Conservation (phyloP, 1,140 invertebrate species). For the Oscheius sp. region DNA sequence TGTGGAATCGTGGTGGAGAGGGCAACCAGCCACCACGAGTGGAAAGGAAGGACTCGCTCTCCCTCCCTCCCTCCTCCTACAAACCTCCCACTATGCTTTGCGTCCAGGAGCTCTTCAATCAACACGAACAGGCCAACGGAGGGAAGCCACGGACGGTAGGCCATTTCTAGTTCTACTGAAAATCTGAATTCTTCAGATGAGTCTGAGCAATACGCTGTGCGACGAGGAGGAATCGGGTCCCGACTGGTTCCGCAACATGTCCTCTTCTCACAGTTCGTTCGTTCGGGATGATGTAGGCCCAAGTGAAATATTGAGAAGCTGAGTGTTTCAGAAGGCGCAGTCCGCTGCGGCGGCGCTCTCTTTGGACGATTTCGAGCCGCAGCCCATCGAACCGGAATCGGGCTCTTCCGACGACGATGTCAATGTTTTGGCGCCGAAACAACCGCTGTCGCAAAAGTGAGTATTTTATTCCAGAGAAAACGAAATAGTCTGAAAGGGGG, state of each 20-base stretch:
- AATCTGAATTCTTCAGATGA: neutral
- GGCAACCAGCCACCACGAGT: neutral
- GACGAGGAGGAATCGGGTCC: conserved; percentile 34
- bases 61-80: conserved; percentile 10
- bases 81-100: conserved; percentile 35
- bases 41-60: conserved; percentile 5
- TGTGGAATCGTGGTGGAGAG: conserved; percentile 21
- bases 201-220: neutral
- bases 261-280: neutral
- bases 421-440: conserved; percentile 43
- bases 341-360: no score
- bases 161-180: neutral
- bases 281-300: neutral
- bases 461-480: no score
- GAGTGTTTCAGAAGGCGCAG: neutral
- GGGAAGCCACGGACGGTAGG: neutral
- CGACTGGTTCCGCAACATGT: conserved; percentile 27
- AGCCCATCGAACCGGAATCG: neutral
- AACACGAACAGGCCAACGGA: neutral
- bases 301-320: neutral
- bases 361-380: neutral
- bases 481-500: neutral
- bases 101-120: conserved; percentile 26
- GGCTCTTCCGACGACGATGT: neutral
- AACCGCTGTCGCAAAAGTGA: neutral